Evolutionary conservation across 2,113 vertebrate species (phyloP).

Genomic region (Symphodus melops): DNA sequence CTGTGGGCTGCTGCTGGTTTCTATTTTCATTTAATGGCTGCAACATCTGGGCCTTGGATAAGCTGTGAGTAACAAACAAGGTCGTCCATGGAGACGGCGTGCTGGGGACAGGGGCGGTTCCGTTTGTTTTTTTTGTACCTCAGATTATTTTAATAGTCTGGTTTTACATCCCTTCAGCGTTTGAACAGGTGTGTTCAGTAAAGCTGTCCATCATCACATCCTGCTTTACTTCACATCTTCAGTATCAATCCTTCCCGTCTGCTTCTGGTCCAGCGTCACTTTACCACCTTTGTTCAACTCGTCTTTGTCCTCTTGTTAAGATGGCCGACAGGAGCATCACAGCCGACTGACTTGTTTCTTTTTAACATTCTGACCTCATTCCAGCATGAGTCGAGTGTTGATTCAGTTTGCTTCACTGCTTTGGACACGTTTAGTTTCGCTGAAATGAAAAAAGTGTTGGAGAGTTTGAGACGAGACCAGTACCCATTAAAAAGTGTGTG

Average conservation of each 20-base stretch:
- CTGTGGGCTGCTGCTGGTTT: background rate
- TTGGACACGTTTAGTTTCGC: too few relatives aligned
- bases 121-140: too few relatives aligned
- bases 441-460: too few relatives aligned
- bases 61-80: conserved; percentile 45
- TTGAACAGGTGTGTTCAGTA: background rate
- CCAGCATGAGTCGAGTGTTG: too few relatives aligned
- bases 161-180: conserved; percentile 19
- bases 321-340: too few relatives aligned
- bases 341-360: too few relatives aligned
- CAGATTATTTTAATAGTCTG: too few relatives aligned
- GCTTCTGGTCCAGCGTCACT: background rate
- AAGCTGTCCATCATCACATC: background rate
- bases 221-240: accelerated
- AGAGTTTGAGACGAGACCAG: too few relatives aligned
- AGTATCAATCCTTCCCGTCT: background rate
- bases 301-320: background rate
- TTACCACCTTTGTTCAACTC: too few relatives aligned
- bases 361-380: too few relatives aligned
- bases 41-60: conserved; percentile 59
- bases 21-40: conserved; percentile 20
- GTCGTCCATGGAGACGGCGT: conserved; percentile 47
- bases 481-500: too few relatives aligned
- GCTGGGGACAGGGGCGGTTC: conserved; percentile 31
- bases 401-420: too few relatives aligned